Evolutionary conservation across 2,113 vertebrate genomes (phyloP).

Genomic region (Paraplagusia blochii): DNA sequence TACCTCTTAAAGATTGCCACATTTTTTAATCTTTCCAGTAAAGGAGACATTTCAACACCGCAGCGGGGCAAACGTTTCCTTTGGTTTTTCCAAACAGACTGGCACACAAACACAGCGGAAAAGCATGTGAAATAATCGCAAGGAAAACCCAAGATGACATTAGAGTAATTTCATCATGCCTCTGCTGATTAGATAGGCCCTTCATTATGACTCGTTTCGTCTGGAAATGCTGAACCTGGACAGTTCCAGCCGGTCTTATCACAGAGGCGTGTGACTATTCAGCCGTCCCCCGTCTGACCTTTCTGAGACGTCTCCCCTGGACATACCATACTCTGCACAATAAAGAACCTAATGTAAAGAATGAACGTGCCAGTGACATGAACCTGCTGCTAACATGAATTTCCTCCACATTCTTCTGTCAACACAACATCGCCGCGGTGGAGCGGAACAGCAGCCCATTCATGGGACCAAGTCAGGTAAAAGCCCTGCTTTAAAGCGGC

Average conservation of each 20-base stretch:
- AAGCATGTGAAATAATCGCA: not conserved
- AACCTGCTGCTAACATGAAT: constrained; percentile 27
- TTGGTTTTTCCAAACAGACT: constrained; percentile 11
- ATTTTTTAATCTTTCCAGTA: not conserved
- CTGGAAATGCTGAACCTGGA: constrained; percentile 25
- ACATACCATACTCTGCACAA: constrained; percentile 6
- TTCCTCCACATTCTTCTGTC: constrained; percentile 40
- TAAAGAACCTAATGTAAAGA: constrained; percentile 18
- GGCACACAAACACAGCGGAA: not conserved
- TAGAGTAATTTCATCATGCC: constrained; percentile 27
- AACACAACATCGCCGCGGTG: constrained; percentile 24
- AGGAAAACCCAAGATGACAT: constrained; percentile 14
- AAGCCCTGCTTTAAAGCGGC: constrained; percentile 21
- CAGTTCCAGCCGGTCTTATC: constrained; percentile 52
- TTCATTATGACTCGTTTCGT: constrained; percentile 23
- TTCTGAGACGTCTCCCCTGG: constrained; percentile 39
- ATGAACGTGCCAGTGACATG: constrained; percentile 4
- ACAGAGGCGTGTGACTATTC: constrained; percentile 51
- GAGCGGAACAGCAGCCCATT: constrained; percentile 39
- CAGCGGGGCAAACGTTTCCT: constrained; percentile 22
- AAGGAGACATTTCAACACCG: not conserved
- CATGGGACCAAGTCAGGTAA: constrained; percentile 30
- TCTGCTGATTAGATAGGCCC: constrained; percentile 45
- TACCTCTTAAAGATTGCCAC: not conserved
- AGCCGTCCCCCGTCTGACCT: constrained; percentile 67